Evolutionary conservation across 2,888 invertebrate species (phyloP).

Genomic region (Schizaphis graminum): DNA sequence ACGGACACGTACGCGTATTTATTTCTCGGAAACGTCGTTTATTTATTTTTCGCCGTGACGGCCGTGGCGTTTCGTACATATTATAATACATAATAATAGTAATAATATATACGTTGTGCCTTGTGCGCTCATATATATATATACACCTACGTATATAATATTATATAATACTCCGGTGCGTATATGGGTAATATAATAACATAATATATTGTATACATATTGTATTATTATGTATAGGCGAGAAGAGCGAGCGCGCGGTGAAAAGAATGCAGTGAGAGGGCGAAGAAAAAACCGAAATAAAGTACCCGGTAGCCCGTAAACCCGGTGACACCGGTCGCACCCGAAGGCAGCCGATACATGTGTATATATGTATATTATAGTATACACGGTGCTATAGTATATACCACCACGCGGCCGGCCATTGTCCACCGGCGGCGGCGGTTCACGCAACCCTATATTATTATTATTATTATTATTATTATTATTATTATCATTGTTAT

Average conservation of each 20-base stretch:
- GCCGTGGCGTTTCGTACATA: background rate
- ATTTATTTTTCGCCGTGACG: constrained; percentile 5
- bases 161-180: background rate
- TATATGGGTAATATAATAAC: background rate
- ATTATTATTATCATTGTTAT: background rate
- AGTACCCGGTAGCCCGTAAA: constrained; percentile 51
- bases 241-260: background rate
- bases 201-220: background rate
- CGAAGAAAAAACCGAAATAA: constrained; percentile 7
- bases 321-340: background rate
- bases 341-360: background rate
- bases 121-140: background rate
- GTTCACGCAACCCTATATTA: constrained; percentile 49
- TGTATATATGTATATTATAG: background rate
- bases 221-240: background rate
- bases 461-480: background rate
- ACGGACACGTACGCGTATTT: background rate
- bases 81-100: too few relatives aligned
- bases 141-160: too few relatives aligned
- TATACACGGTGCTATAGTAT: too few relatives aligned
- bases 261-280: background rate
- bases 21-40: constrained; percentile 41
- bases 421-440: constrained; percentile 38
- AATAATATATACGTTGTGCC: background rate
- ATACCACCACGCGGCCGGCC: background rate